Evolutionary conservation across 35 echinoderm and acorn worm species (phyloP), one percentile per base, ranked within the genome.

Genomic region (Lytechinus pictus): DNA sequence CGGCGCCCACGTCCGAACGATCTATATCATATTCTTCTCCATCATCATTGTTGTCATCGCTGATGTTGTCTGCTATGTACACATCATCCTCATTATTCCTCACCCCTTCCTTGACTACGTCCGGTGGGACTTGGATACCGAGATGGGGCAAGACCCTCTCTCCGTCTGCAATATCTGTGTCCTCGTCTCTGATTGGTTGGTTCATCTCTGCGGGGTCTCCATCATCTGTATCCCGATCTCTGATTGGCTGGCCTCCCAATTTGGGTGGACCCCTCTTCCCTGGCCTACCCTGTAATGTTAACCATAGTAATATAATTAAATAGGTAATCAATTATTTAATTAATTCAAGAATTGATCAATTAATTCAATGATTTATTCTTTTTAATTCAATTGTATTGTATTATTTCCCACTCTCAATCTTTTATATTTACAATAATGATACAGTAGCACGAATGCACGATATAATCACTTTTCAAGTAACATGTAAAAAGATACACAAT

Each of bases 1-100:
- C 87, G 4, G 96, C 97, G 28, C 97, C 95, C 71, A 94, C 96
- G 33, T 96, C 95, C 19, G 93, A 95, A 86, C 95, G 94, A 21
- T 93, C 54, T 14, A 53, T 28, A 54, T 93, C 92, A 93, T 54
- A 54, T 54, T 52, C 88, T 8, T 90, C 88, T 12, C 52, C 52
- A 24, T 57, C 90, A 10, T 92, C 96, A 51, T n/a, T 27, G 10
- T 96, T 92, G 44, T 96, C 95, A 52, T 96, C 96, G 14, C 86
- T 87, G 52, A 88, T 93, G 61, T 89, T 89, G 19, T 89, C 96
- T 3, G 92, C 96, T 94, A 94, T 28, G 7, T 94, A 91, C 52
- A 88, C 86, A 27, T 55, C 96, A 86, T 96, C 91, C 19, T 96
- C 96, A 6, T 94, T 79, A 60, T 96, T 94, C 52, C 93, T 96